Base-by-base conservation (phyloP, 2,888 invertebrate species). In the Troilus luridus region DNA sequence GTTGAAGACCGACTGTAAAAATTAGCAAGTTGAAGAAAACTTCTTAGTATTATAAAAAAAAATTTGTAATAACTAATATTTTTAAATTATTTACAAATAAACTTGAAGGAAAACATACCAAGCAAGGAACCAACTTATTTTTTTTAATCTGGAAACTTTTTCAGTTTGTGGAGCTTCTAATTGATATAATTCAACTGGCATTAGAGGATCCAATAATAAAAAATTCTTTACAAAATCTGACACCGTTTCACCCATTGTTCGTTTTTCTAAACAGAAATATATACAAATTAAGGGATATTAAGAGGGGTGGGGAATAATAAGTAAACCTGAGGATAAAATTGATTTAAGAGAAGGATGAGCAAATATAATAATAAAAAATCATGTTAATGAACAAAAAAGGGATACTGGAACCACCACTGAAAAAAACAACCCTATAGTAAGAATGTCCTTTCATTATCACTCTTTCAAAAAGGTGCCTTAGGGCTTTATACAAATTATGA, bases 121-220 rank as follows among this genome's bases (percentile, higher is more conserved):
- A 21, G 90, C 90, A 1, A n/a, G 9, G 24, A 90, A 59, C 14
- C 59, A 59, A 81, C 77, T 56, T 24, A 58, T 77, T 24, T 60
- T 90, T 60, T 24, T 77, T 81, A 27, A 59, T 27, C 19, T 81
- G 14, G 56, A 54, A 27, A 14, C 11, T 27, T 56, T 17, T 8
- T 9, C 17, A 21, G 14, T 6, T 56, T 67, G 14, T 90, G 81
- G 60, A 58, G 11, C 12, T 54, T 88, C 91, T 19, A 27, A 77
- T 67, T 81, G 24, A 19, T 5, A 85, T 58, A 91, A 60, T 41
- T 88, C 56, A 56, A 91, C 90, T 54, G 91, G 91, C 88, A 91
- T 58, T 19, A 90, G 81, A 24, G 90, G 90, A 81, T 90, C 90
- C 77, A 90, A 67, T 24, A 17, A 10, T 77, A 90, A 81, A 58